Conservation (phyloP, 2,113 vertebrate genomes). For the Eolophus roseicapilla region DNA sequence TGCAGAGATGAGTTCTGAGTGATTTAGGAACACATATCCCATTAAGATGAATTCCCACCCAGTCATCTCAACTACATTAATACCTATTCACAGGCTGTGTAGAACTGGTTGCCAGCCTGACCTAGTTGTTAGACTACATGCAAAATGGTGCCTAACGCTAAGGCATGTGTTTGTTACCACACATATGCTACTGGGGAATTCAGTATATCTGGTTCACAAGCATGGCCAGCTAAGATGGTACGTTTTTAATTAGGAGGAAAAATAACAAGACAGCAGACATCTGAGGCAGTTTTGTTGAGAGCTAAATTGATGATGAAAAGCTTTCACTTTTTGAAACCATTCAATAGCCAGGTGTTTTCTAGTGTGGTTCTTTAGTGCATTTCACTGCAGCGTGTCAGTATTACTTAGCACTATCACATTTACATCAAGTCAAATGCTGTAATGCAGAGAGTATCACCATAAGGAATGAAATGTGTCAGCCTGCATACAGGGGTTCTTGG, state of each 20-base stretch:
- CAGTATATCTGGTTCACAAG: neutral
- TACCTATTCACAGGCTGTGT: neutral
- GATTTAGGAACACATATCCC: neutral
- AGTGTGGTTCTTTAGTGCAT: conserved; percentile 51
- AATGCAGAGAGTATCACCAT: conserved; percentile 49
- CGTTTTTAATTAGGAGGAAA: conserved; percentile 27
- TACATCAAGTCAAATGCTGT: conserved; percentile 63
- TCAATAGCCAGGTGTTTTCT: conserved; percentile 63
- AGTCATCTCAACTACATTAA: neutral
- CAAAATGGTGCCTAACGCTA: neutral
- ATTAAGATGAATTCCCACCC: neutral
- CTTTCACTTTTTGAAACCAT: conserved; percentile 51
- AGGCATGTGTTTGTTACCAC: neutral
- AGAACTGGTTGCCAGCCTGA: neutral
- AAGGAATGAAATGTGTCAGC: conserved; percentile 67
- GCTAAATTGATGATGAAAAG: conserved; percentile 55
- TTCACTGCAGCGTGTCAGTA: conserved; percentile 49
- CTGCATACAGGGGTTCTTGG: conserved; percentile 57
- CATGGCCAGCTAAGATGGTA: neutral
- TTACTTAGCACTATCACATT: conserved; percentile 63
- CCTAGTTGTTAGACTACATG: neutral
- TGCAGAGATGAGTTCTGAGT: neutral
- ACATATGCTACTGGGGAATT: neutral
- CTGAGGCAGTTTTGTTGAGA: conserved; percentile 11
- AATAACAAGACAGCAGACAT: neutral